Base-by-base conservation (phyloP, 2,113 vertebrate genomes). In the Hymenochirus boettgeri region DNA sequence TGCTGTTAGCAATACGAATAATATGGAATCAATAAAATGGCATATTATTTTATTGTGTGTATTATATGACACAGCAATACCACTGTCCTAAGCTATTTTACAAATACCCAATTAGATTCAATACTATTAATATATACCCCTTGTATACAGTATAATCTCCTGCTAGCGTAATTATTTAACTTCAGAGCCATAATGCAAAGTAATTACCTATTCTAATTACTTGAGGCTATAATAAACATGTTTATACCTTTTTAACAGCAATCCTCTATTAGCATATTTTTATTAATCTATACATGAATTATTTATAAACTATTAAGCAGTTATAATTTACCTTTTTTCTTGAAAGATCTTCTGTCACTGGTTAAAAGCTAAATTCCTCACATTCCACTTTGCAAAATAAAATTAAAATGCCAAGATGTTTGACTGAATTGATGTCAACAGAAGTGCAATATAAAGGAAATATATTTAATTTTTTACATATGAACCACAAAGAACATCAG, bases 191-290 rank as follows among this genome's bases (percentile, higher is more conserved):
- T 83, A 80, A 85, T 78, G 72, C 85, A 89, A 85, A 89, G 80
- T 87, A 90, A 94, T 93, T 85, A 83, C 79, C 82, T 82, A 82
- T 88, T 85, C 76, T 90, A 90, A 92, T 91, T 88, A 85, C 85
- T 87, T 88, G 76, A 83, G 78, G 77, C 71, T 83, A 84, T 80
- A 79, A 42, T 47, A 87, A 82, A 86, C 83, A 82, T 84, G 85
- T 88, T 83, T 87, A 82, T 89, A 83, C 76, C 65, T 83, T 89
- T 90, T 88, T 73, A 81, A 88, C 80, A 82, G 75, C 72, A 76
- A 83, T 80, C 86, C 78, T 77, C 78, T 89, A 92, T 95, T 92
- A 90, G 72, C 84, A 89, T 93, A 89, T 89, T 92, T 91, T 88
- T 85, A 91, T 92, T 92, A 92, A 91, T 88, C 79, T 78, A 83